phyloP scores from a whole-genome alignment of 2,113 vertebrate genomes.

The Catharus bicknelli region DNA sequence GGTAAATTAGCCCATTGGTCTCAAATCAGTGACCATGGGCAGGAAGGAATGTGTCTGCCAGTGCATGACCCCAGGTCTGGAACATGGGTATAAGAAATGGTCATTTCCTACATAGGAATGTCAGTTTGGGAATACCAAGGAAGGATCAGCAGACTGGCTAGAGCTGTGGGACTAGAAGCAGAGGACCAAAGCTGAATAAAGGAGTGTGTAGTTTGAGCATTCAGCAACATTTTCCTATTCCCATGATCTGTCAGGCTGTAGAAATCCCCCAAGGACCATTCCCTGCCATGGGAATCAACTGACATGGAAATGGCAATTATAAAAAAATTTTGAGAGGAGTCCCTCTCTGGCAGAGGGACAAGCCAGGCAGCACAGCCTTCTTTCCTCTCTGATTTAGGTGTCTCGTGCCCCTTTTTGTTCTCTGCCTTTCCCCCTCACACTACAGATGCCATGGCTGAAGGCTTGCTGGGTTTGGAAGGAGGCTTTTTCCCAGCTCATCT shows the following conservation, averaged over 20 bases:
- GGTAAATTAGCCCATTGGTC: background rate
- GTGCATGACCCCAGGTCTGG: background rate
- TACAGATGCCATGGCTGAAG: background rate
- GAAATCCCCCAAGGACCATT: slow-evolving; percentile 37
- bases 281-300: slow-evolving; percentile 38
- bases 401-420: background rate
- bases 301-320: slow-evolving; percentile 43
- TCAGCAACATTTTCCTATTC: slow-evolving; percentile 25
- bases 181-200: background rate
- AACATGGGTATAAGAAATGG: background rate
- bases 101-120: background rate
- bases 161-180: background rate
- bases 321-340: background rate
- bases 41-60: background rate
- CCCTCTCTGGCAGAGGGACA: background rate
- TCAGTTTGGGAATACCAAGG: background rate
- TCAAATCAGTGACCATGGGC: background rate
- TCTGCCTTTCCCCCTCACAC: background rate
- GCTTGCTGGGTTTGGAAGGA: background rate
- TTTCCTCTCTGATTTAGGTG: background rate
- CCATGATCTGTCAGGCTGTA: slow-evolving; percentile 28
- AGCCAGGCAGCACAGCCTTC: background rate
- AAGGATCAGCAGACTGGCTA: background rate
- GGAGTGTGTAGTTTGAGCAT: background rate
- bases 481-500: background rate